Percentiles rank a stretch among this genome's conserved stretches.
Conservation (phyloP, 2,888 invertebrate species). For the Cosmia trapezina region DNA sequence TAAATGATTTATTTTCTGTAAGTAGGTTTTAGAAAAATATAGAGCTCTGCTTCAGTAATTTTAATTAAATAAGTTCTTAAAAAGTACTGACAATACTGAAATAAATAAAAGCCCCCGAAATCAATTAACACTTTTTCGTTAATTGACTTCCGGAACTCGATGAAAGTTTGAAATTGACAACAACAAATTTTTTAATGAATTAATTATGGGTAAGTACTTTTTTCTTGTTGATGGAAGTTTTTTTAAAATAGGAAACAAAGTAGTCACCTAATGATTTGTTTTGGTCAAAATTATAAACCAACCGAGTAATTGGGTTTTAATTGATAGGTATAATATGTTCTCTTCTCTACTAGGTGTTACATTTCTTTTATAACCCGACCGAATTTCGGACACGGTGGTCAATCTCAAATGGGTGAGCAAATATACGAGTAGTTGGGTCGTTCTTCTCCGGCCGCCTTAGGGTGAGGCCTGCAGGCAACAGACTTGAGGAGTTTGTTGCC, state of each 20-base stretch:
- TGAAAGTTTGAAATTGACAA: conserved; percentile 25
- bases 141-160: conserved; percentile 36
- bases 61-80: not conserved
- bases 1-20: too few species aligned
- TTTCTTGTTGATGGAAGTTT: conserved; percentile 11
- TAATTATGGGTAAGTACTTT: not conserved
- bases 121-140: conserved; percentile 21
- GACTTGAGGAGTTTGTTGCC: too few species aligned
- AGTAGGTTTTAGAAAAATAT: too few species aligned
- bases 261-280: not conserved
- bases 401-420: too few species aligned
- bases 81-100: not conserved
- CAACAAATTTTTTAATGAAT: conserved; percentile 22
- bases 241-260: not conserved
- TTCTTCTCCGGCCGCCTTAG: too few species aligned
- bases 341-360: not conserved
- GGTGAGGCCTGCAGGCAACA: too few species aligned
- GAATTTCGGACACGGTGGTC: too few species aligned
- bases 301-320: not conserved
- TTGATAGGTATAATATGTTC: not conserved
- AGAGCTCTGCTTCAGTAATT: not conserved
- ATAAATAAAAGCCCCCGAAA: not conserved
- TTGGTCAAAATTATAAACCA: not conserved
- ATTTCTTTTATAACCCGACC: too few species aligned
- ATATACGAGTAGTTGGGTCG: too few species aligned